Conservation (phyloP, 2,888 invertebrate species). For the Chelonus formosanus region DNA sequence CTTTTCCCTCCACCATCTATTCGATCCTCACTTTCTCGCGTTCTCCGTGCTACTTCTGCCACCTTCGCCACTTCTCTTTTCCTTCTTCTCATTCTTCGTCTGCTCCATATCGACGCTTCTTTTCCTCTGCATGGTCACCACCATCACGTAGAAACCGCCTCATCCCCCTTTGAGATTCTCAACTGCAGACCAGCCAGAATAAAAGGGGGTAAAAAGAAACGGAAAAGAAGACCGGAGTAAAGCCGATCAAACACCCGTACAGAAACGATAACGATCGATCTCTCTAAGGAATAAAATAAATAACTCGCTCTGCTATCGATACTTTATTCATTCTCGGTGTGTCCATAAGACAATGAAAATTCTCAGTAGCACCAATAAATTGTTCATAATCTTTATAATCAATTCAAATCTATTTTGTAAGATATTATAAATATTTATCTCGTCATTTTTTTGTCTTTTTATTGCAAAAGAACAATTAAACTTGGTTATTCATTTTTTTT, state of each 20-base stretch:
- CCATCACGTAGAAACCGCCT: conserved; percentile 32
- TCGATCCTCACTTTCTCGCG: conserved; percentile 36
- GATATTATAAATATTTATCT: too few relatives aligned
- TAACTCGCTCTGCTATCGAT: conserved; percentile 24
- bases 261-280: conserved; percentile 41
- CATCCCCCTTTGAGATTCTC: conserved; percentile 12
- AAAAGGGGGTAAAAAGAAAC: conserved; percentile 13
- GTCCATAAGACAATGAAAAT: conserved; percentile 27
- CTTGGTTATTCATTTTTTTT: too few relatives aligned
- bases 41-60: conserved; percentile 48
- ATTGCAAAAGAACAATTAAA: too few relatives aligned
- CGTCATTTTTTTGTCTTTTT: too few relatives aligned
- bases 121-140: conserved; percentile 31
- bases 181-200: not conserved
- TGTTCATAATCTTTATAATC: conserved; percentile 12
- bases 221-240: not conserved
- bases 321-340: conserved; percentile 15
- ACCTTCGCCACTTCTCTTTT: conserved; percentile 45
- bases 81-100: conserved; percentile 35
- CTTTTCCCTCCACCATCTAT: conserved; percentile 50
- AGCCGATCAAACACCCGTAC: conserved; percentile 36
- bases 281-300: conserved; percentile 40
- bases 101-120: conserved; percentile 23
- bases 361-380: conserved; percentile 10
- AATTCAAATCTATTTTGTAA: not conserved